phyloP scores from a whole-genome alignment of 2,797 vertebrate species.

The Chiloscyllium punctatum region DNA sequence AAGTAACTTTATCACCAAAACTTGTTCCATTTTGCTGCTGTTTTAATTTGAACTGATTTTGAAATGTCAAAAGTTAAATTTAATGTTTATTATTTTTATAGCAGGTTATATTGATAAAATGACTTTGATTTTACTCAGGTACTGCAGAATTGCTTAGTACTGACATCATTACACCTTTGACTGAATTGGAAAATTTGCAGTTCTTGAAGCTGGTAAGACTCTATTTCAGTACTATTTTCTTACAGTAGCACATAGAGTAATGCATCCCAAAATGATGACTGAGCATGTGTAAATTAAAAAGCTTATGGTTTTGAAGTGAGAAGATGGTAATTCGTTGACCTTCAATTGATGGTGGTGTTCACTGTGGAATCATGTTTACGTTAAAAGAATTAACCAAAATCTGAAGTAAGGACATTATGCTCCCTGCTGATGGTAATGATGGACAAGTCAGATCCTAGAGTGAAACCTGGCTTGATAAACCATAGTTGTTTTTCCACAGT shows the following conservation, averaged over 20 bases:
- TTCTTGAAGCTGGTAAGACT: background rate
- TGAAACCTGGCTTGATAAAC: too few relatives aligned
- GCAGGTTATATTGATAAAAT: background rate
- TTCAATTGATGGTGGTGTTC: background rate
- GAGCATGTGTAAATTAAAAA: background rate
- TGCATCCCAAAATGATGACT: background rate
- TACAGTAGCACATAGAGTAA: background rate
- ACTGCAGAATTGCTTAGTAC: slow-evolving; percentile 37
- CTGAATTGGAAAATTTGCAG: background rate
- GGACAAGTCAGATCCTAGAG: too few relatives aligned
- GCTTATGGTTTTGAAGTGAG: background rate
- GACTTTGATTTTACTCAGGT: slow-evolving; percentile 39
- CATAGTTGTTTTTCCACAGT: too few relatives aligned
- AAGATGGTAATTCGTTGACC: background rate
- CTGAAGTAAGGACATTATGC: too few relatives aligned
- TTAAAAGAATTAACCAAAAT: background rate
- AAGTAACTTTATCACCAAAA: background rate
- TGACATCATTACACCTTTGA: background rate
- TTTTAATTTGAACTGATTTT: background rate
- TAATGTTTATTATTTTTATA: background rate
- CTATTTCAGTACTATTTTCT: background rate
- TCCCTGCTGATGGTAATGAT: too few relatives aligned
- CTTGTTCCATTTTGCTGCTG: background rate
- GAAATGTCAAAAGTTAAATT: background rate
- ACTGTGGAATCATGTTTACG: background rate